Conservation (phyloP, 2,113 vertebrate species). For the Indicator maculatus region DNA sequence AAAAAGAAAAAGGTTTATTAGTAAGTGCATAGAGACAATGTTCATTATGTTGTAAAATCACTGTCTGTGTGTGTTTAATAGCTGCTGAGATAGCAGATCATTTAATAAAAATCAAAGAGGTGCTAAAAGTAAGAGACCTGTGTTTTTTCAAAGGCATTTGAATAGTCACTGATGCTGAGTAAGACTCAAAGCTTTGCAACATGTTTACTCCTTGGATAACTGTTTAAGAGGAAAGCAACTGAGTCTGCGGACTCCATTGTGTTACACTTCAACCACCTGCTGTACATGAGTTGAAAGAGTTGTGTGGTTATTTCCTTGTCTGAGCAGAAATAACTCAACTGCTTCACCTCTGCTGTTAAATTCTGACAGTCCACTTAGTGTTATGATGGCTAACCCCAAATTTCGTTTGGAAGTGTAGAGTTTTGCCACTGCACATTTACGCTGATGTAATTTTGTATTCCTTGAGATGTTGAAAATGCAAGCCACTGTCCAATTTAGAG, state of each 20-base stretch:
- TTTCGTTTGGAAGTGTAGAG: not conserved
- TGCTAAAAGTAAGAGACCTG: not conserved
- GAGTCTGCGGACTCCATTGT: not conserved
- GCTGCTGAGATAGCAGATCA: not conserved
- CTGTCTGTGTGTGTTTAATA: not conserved
- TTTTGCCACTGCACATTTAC: conserved; percentile 18
- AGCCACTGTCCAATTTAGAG: conserved; percentile 45
- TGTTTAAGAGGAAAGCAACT: not conserved
- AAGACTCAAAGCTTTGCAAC: not conserved
- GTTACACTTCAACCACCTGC: not conserved
- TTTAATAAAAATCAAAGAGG: not conserved
- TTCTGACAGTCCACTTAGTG: not conserved
- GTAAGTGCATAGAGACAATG: not conserved
- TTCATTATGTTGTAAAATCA: not conserved
- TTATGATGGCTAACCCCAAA: not conserved
- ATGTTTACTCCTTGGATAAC: not conserved
- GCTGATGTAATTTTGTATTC: conserved; percentile 30
- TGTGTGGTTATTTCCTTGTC: conserved; percentile 3
- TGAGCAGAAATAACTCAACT: conserved; percentile 13
- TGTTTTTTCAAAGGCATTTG: not conserved
- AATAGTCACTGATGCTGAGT: not conserved
- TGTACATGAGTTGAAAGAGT: not conserved
- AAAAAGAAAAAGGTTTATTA: not conserved
- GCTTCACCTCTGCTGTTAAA: not conserved
- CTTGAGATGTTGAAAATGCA: conserved; percentile 67